phyloP scores from a whole-genome alignment of 2,797 vertebrate genomes.

The Sebastes kiyomatsui region DNA sequence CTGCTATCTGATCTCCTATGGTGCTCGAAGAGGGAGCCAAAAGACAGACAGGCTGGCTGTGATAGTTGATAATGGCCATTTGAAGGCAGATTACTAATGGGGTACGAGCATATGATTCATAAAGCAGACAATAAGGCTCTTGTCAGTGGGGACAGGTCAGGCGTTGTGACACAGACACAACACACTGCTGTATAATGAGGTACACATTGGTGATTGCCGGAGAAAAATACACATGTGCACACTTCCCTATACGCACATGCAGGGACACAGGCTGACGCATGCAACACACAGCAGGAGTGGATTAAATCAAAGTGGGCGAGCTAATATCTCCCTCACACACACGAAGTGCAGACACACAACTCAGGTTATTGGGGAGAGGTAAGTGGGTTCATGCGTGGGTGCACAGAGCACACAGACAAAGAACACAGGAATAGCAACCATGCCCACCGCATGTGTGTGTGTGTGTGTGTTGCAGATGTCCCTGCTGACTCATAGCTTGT shows the following conservation, averaged over 20 bases:
- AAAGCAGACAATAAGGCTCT: constrained; percentile 57
- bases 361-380: constrained; percentile 73
- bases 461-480: constrained; percentile 70
- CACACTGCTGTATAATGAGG: constrained; percentile 16
- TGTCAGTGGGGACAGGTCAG: constrained; percentile 55
- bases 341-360: constrained; percentile 41
- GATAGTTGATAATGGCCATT: constrained; percentile 55
- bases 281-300: constrained; percentile 9
- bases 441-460: constrained; percentile 57
- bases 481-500: constrained; percentile 80
- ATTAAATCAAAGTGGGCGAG: constrained; percentile 61
- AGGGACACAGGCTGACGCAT: neutral
- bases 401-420: constrained; percentile 72
- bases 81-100: constrained; percentile 67
- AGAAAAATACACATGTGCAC: constrained; percentile 1
- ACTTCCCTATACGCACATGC: neutral
- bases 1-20: constrained; percentile 53
- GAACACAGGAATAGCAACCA: constrained; percentile 74
- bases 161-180: constrained; percentile 49
- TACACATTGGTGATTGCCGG: neutral
- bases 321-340: constrained; percentile 51
- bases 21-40: constrained; percentile 45
- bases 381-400: constrained; percentile 80
- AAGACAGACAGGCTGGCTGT: constrained; percentile 47
- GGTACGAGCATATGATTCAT: constrained; percentile 71